These are phyloP conservation scores for Paralinhomoeus sp. DNA, from an alignment of 2,888 invertebrate genomes.

Conservation along the genomic window DNA sequence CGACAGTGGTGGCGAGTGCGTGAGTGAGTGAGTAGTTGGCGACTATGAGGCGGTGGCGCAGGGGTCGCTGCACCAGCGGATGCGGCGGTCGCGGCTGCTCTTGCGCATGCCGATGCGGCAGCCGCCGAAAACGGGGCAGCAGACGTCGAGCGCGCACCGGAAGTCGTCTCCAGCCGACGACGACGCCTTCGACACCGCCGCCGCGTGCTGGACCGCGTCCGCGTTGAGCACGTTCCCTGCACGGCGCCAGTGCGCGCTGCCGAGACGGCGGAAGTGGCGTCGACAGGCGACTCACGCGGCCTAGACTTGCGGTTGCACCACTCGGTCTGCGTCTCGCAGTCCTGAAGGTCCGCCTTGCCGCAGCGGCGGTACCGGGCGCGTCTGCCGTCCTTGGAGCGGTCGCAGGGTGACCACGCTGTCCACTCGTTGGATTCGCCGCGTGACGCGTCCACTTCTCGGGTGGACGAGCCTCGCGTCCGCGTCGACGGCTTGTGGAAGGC, in stretches of 20 bases:
- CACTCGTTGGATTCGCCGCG: slow-evolving; percentile 3
- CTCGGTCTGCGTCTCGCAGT: slow-evolving; percentile 5
- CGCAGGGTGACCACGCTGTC: slow-evolving; percentile 7
- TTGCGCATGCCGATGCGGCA: slow-evolving; percentile 1
- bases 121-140: slow-evolving; percentile 2
- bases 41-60: no score
- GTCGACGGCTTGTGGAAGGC: no score
- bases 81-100: neutral
- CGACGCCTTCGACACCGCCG: neutral
- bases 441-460: no score
- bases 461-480: no score
- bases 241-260: neutral
- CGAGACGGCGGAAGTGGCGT: neutral
- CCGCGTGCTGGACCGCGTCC: neutral
- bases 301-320: slow-evolving; percentile 1
- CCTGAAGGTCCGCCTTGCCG: neutral
- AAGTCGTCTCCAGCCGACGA: no score
- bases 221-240: neutral
- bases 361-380: slow-evolving; percentile 5
- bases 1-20: no score
- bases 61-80: slow-evolving; percentile 4
- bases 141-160: neutral
- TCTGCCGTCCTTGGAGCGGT: slow-evolving; percentile 3
- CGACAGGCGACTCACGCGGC: no score
- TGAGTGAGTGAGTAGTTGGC: no score